Conservation (phyloP, 2,888 invertebrate genomes). For the Melikaiella ostensackeni region DNA sequence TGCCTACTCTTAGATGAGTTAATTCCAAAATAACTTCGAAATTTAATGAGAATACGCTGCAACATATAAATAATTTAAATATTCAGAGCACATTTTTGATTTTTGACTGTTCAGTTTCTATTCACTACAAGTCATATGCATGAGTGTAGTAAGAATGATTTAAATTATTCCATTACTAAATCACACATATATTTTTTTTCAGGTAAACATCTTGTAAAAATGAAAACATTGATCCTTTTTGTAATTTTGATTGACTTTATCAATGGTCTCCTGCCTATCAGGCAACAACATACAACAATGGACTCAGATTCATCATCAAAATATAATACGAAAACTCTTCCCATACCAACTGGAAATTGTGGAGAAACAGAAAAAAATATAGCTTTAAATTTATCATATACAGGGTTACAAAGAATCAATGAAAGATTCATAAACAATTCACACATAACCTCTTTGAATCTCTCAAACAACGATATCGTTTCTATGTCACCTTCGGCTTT, state of each 20-base stretch:
- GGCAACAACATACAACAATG: no score
- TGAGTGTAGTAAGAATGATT: no score
- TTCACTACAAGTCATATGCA: no score
- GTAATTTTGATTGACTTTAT: not conserved
- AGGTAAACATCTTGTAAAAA: not conserved
- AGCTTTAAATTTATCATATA: not conserved
- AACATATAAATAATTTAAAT: no score
- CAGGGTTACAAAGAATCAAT: not conserved
- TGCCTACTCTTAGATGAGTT: no score
- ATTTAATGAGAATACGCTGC: no score
- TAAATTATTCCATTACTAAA: no score
- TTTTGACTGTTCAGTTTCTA: no score
- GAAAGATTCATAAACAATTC: not conserved
- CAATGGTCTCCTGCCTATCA: fast-evolving
- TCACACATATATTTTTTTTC: not conserved
- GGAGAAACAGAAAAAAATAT: not conserved
- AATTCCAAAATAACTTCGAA: no score
- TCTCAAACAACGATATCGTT: not conserved
- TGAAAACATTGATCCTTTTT: constrained; percentile 6
- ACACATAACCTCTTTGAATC: not conserved
- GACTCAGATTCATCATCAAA: not conserved
- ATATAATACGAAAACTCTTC: not conserved
- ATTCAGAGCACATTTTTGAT: no score
- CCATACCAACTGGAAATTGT: not conserved
- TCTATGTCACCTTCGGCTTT: not conserved